Evolutionary conservation across 2,888 invertebrate genomes (phyloP).

Genomic region (Thymelicus sylvestris): DNA sequence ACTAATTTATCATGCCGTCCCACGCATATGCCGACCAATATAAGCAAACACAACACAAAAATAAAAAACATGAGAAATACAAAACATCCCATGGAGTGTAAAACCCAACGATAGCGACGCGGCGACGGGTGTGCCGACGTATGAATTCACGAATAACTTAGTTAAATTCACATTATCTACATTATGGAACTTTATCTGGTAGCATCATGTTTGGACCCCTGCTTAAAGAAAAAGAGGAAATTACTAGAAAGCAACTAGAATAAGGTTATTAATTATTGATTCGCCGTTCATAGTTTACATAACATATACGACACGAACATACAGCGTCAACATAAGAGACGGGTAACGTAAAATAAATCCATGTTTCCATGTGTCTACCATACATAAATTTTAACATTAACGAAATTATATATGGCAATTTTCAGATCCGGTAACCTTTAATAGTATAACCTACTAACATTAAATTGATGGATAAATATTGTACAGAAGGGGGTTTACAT

Average conservation of each 20-base stretch:
- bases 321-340: background rate
- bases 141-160: constrained; percentile 79
- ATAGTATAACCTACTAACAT: background rate
- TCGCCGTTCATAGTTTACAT: constrained; percentile 64
- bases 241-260: constrained; percentile 53
- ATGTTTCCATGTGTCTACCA: constrained; percentile 12
- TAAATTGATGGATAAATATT: too few relatives aligned
- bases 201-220: constrained; percentile 69
- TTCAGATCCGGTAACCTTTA: constrained; percentile 31
- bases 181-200: constrained; percentile 81
- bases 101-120: constrained; percentile 81
- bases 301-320: constrained; percentile 31
- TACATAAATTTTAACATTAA: constrained; percentile 11
- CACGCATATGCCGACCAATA: constrained; percentile 76
- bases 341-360: constrained; percentile 25
- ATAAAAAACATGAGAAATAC: constrained; percentile 66
- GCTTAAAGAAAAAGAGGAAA: constrained; percentile 58
- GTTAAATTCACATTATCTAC: constrained; percentile 84
- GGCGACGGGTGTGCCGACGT: constrained; percentile 69
- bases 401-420: constrained; percentile 32
- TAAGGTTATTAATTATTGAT: constrained; percentile 56
- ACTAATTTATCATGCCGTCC: constrained; percentile 79
- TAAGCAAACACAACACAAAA: constrained; percentile 74
- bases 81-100: constrained; percentile 76
- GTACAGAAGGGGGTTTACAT: background rate